A percentile compares a stretch with the other conserved stretches of the same genome.
Evolutionary conservation across 2,888 invertebrate species (phyloP).

Genomic region (Aricia artaxerxes): DNA sequence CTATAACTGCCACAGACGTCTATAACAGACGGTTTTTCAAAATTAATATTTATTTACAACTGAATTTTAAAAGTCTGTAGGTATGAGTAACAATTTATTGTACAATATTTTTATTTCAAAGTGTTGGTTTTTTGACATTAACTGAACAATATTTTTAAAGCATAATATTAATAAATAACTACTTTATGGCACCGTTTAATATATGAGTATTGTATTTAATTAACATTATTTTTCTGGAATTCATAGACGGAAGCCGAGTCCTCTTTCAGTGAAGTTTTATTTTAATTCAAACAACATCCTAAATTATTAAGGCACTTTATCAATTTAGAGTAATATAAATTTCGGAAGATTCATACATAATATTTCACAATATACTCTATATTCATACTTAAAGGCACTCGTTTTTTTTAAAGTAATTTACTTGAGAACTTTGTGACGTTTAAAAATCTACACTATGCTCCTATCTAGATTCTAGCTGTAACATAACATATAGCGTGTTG

Average conservation of each 20-base stretch:
- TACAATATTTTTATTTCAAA: background rate
- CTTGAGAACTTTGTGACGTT: background rate
- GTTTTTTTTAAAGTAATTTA: background rate
- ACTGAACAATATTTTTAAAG: background rate
- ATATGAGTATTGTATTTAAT: background rate
- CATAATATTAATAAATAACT: background rate
- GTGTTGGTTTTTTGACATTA: background rate
- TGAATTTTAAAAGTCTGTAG: constrained; percentile 39
- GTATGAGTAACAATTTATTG: constrained; percentile 35
- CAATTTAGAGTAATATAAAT: background rate
- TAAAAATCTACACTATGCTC: background rate
- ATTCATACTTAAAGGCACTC: background rate
- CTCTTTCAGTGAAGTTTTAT: background rate
- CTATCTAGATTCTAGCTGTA: background rate
- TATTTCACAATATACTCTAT: background rate
- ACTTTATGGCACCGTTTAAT: constrained; percentile 2
- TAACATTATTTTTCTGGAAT: background rate
- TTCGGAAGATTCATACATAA: background rate
- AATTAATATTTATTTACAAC: constrained; percentile 43
- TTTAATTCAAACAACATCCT: background rate
- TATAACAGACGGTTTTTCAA: constrained; percentile 37
- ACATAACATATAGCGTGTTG: background rate
- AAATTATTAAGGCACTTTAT: background rate
- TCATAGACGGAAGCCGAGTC: background rate
- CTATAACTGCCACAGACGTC: constrained; percentile 37